Conservation (phyloP, 2,797 vertebrate genomes). For the Girardinus metallicus region DNA sequence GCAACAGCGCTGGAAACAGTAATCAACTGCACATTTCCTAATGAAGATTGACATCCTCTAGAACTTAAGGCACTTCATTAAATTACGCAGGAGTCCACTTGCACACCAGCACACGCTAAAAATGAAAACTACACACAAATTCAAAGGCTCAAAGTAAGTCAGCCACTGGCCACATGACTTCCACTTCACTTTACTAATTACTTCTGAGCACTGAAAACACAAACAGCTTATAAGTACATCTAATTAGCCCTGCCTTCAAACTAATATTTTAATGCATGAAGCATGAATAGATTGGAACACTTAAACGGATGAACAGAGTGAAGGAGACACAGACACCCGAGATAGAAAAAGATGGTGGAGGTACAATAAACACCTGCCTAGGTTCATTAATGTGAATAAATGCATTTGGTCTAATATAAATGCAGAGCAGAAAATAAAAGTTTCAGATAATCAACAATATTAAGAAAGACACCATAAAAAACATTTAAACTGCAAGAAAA, state of each 20-base stretch:
- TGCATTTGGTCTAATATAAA: neutral
- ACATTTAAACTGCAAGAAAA: neutral
- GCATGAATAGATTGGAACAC: constrained; percentile 18
- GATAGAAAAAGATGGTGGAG: constrained; percentile 8
- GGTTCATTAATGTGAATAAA: neutral
- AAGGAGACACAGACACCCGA: neutral
- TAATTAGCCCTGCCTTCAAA: constrained; percentile 51
- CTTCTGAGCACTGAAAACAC: constrained; percentile 47
- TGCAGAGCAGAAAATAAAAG: neutral
- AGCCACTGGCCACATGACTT: constrained; percentile 47
- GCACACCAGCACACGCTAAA: constrained; percentile 8
- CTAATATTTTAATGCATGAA: constrained; percentile 31
- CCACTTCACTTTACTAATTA: constrained; percentile 58
- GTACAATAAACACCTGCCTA: neutral
- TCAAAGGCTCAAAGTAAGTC: constrained; percentile 39
- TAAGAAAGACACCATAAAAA: constrained; percentile 8
- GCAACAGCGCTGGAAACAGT: constrained; percentile 48
- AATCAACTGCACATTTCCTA: constrained; percentile 64
- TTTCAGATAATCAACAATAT: neutral
- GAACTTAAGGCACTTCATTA: constrained; percentile 56
- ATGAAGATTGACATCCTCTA: constrained; percentile 64
- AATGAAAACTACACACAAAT: constrained; percentile 30
- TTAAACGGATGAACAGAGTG: constrained; percentile 11
- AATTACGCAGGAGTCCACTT: constrained; percentile 43
- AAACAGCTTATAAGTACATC: constrained; percentile 45